Conservation (phyloP, 2,113 vertebrate species). For the Sturnus vulgaris region DNA sequence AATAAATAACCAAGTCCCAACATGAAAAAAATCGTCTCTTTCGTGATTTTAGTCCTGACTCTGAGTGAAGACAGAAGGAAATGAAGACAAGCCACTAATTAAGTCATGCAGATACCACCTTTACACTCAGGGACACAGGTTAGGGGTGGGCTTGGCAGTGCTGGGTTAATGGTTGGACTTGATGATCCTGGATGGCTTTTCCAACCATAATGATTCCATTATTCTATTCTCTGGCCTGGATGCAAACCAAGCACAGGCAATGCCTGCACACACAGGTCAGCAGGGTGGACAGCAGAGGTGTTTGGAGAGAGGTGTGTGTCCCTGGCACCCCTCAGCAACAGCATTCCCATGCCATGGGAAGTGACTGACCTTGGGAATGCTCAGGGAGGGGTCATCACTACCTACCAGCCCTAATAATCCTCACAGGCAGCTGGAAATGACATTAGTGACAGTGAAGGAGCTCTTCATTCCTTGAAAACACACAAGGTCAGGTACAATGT, state of each 20-base stretch:
- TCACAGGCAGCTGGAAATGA: neutral
- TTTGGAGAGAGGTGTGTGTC: neutral
- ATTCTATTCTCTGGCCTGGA: neutral
- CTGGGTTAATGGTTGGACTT: too few relatives aligned
- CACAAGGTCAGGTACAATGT: neutral
- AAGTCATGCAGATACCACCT: too few relatives aligned
- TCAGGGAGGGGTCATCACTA: neutral
- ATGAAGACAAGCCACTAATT: too few relatives aligned
- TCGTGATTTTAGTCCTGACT: too few relatives aligned
- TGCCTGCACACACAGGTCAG: accelerated
- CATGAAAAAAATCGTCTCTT: too few relatives aligned
- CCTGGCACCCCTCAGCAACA: neutral
- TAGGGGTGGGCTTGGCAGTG: neutral
- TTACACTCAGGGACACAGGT: neutral
- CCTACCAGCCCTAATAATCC: neutral
- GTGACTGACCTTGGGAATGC: neutral
- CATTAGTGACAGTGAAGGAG: accelerated
- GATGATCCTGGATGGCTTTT: neutral
- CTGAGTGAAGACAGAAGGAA: too few relatives aligned
- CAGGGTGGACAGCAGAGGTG: neutral
- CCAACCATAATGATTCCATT: neutral
- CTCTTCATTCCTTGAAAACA: neutral
- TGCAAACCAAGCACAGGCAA: neutral
- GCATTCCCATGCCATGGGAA: neutral
- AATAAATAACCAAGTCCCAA: too few relatives aligned